Conservation (phyloP, 1,140 invertebrate genomes). For the Euwallacea similis region DNA sequence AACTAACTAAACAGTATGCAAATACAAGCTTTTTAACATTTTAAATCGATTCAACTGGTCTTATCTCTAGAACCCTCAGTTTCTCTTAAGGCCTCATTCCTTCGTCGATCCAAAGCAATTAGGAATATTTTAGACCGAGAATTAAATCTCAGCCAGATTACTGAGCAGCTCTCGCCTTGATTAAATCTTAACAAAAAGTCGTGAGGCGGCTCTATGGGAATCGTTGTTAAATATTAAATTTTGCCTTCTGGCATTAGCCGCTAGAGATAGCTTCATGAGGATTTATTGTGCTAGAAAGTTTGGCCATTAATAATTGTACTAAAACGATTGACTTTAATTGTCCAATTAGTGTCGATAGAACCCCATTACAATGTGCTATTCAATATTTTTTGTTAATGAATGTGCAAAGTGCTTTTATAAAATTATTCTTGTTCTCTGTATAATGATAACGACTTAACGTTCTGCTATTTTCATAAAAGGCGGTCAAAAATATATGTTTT, state of each 20-base stretch:
- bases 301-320: too few species aligned
- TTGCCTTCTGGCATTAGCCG: neutral
- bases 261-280: too few species aligned
- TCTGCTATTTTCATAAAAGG: too few species aligned
- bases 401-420: too few species aligned
- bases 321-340: too few species aligned
- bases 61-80: neutral
- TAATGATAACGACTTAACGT: too few species aligned
- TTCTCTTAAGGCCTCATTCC: slow-evolving; percentile 1
- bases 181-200: slow-evolving; percentile 7
- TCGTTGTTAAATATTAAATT: slow-evolving; percentile 5
- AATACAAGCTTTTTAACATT: neutral
- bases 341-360: too few species aligned
- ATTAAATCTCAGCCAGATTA: neutral
- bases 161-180: slow-evolving; percentile 2
- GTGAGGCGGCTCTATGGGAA: neutral
- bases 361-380: too few species aligned
- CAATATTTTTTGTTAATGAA: too few species aligned
- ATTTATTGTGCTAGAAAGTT: too few species aligned
- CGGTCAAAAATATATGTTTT: too few species aligned
- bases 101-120: slow-evolving; percentile 4
- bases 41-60: neutral
- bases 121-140: slow-evolving; percentile 5
- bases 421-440: too few species aligned
- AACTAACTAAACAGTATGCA: neutral